Base-by-base conservation (phyloP, 2,113 vertebrate genomes). In the Tretioscincus oriximinensis region DNA sequence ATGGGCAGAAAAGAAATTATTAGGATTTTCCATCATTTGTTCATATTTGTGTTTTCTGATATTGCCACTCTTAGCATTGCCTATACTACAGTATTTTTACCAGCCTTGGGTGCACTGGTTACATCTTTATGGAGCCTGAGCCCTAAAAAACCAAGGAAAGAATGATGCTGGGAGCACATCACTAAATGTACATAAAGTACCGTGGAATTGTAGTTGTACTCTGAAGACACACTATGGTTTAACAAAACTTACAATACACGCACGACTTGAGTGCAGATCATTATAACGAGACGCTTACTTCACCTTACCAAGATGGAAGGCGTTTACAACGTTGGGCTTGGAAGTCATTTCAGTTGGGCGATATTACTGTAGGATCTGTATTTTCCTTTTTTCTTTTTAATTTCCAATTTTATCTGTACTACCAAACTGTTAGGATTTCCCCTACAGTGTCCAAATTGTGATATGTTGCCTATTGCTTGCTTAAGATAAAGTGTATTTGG, bases 21-120 rank as follows among this genome's bases (percentile, higher is more conserved):
- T 95, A 94, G 94, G 95, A 93, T 95, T 97, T 97, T 95, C 95
- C 95, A 95, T 94, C 92, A 93, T 92, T 94, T 93, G 92, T 95
- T 95, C 90, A 92, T 94, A 92, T 95, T 95, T 96, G 88, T 94
- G 93, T 96, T 95, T 95, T 92, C 93, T 90, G 92, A 93, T 94
- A 92, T 95, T 93, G 93, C 95, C 95, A 95, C 93, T 94, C 90
- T 89, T 93, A 95, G 95, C 94, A 93, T 93, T 95, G 93, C 94
- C 94, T 95, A 90, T 94, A 93, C 91, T 92, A 87, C 93, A 95
- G 95, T 95, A 93, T 95, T 95, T 92, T 92, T 93, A 93, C 94
- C 94, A 93, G 87, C 94, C 93, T 95, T 93, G 93, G 94, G 94
- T 93, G 86, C 88, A 88, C 90, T 88, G 90, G 69, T 93, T 90